phyloP scores from a whole-genome alignment of 64 coral and sea anemone genomes.

The Actinia tenebrosa region DNA sequence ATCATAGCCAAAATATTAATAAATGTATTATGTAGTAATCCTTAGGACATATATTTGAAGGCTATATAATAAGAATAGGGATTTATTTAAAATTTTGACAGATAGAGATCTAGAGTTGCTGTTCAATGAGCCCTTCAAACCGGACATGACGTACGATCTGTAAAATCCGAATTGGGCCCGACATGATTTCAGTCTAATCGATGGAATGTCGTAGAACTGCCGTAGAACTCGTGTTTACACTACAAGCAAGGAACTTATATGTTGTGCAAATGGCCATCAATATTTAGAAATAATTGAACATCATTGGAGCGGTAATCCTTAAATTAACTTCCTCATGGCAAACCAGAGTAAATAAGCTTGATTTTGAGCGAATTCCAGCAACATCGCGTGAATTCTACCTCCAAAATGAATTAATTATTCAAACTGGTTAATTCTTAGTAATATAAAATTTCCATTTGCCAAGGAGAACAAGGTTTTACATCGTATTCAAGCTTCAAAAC shows the following conservation, averaged over 20 bases:
- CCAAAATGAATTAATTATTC: constrained; percentile 11
- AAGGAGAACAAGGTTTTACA: too few species aligned
- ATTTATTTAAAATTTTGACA: not conserved
- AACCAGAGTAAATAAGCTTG: not conserved
- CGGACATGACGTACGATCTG: not conserved
- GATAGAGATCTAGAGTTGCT: not conserved
- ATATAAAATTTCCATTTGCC: not conserved
- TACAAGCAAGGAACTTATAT: not conserved
- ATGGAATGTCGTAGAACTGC: not conserved
- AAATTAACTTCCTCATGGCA: not conserved
- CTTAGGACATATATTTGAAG: not conserved
- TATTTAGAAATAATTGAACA: not conserved
- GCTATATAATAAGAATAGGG: not conserved
- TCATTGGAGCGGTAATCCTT: not conserved
- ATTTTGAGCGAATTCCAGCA: not conserved
- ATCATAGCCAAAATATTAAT: not conserved
- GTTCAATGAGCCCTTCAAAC: not conserved
- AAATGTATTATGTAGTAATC: not conserved
- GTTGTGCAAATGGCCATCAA: not conserved
- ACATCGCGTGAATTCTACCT: not conserved
- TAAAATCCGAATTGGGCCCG: constrained; percentile 1
- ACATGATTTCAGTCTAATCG: not conserved
- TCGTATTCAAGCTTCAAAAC: not conserved
- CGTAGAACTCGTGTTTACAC: constrained; percentile 7
- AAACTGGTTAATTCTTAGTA: not conserved